Conservation (phyloP, 2,888 invertebrate species). For the Clunio marinus region DNA sequence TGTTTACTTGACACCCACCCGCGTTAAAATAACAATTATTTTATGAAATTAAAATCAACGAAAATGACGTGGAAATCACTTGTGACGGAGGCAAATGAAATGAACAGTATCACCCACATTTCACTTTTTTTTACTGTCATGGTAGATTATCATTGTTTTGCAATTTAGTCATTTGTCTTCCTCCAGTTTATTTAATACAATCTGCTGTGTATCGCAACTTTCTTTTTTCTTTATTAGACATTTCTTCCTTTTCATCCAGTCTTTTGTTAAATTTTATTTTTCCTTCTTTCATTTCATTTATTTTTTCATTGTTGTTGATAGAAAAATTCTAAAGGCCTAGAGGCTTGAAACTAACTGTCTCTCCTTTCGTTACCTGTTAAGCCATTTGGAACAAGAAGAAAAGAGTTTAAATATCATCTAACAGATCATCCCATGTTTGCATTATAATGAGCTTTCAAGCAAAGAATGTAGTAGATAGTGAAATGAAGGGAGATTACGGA, state of each 20-base stretch:
- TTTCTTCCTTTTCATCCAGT: not conserved
- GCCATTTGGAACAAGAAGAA: not conserved
- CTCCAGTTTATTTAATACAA: constrained; percentile 30
- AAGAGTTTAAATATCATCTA: not conserved
- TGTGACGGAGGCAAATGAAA: not conserved
- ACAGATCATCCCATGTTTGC: constrained; percentile 21
- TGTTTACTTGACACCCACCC: constrained; percentile 13
- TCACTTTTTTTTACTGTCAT: not conserved
- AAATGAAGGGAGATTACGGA: too few relatives aligned
- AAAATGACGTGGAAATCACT: constrained; percentile 28
- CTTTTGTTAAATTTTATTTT: not conserved
- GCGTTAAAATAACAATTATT: not conserved
- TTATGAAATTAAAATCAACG: constrained; percentile 9
- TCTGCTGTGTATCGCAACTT: not conserved
- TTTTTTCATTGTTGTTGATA: too few relatives aligned
- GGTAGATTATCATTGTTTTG: constrained; percentile 35
- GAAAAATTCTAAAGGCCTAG: too few relatives aligned
- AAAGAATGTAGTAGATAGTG: not conserved
- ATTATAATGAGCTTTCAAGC: constrained; percentile 8
- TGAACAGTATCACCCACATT: not conserved
- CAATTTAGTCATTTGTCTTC: constrained; percentile 21
- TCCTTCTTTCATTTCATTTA: too few relatives aligned
- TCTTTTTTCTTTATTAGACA: not conserved
- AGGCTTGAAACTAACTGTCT: not conserved
- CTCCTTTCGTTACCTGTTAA: not conserved